phyloP scores from a whole-genome alignment of 2,797 vertebrate species.

The Falco biarmicus region DNA sequence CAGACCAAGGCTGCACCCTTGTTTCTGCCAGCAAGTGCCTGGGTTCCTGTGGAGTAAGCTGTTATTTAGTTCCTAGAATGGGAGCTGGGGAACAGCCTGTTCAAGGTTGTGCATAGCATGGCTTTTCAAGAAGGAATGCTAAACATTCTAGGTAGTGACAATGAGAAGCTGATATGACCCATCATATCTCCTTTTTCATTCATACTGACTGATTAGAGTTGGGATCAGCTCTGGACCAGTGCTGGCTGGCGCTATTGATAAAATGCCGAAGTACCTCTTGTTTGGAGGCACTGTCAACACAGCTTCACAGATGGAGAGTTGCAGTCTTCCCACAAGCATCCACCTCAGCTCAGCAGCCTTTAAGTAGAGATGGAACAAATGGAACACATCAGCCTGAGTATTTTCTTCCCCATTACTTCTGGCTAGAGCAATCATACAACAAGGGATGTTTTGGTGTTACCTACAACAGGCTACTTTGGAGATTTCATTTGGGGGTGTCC shows the following conservation, averaged over 20 bases:
- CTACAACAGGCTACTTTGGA: not conserved
- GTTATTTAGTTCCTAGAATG: not conserved
- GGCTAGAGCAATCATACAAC: not conserved
- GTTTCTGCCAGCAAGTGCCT: not conserved
- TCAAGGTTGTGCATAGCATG: not conserved
- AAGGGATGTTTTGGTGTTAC: not conserved
- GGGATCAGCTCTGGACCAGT: conserved; percentile 79
- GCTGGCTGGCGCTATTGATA: conserved; percentile 80
- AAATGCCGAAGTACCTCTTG: conserved; percentile 81
- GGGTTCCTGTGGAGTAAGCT: not conserved
- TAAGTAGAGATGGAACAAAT: conserved; percentile 44
- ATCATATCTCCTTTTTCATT: not conserved
- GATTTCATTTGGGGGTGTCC: not conserved
- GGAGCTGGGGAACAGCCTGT: not conserved
- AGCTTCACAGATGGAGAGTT: conserved; percentile 82
- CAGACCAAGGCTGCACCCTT: not conserved
- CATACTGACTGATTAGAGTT: conserved; percentile 75
- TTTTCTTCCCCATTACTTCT: not conserved
- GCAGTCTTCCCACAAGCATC: conserved; percentile 79
- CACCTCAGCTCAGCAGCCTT: conserved; percentile 78
- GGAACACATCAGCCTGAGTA: not conserved
- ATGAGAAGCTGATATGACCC: not conserved
- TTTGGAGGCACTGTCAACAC: conserved; percentile 84
- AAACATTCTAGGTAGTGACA: not conserved
- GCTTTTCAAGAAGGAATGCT: not conserved